Conservation (phyloP, 2,113 vertebrate genomes). For the Echinops telfairi region DNA sequence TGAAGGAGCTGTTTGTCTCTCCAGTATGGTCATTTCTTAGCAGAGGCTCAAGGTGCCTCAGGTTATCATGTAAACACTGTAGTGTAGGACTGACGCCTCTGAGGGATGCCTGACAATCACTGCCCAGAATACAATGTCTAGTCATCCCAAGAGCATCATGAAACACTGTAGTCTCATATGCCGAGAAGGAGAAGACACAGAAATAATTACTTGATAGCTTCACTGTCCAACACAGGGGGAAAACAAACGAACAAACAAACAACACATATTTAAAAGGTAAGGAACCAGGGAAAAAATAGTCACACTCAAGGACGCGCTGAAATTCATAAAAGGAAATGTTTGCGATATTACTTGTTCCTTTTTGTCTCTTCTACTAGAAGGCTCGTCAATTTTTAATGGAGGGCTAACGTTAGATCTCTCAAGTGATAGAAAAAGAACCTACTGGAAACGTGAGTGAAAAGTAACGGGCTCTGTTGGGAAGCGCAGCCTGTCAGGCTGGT, state of each 20-base stretch:
- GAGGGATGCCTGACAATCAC: neutral
- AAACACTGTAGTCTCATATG: too few species aligned
- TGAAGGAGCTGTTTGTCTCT: neutral
- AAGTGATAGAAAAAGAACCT: too few species aligned
- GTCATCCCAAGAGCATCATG: too few species aligned
- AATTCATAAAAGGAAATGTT: neutral
- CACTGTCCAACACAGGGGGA: neutral
- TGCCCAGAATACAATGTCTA: neutral
- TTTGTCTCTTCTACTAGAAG: neutral
- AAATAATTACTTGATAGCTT: neutral
- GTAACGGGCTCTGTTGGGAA: too few species aligned
- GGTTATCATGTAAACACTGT: neutral
- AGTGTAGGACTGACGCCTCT: too few species aligned
- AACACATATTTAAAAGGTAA: neutral
- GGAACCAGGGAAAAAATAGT: too few species aligned
- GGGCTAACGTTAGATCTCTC: neutral
- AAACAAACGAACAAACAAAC: neutral
- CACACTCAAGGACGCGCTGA: neutral
- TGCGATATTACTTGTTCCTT: neutral
- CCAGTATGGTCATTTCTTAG: too few species aligned
- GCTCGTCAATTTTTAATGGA: neutral
- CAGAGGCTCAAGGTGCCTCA: neutral
- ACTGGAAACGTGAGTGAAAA: too few species aligned
- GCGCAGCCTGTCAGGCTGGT: too few species aligned
- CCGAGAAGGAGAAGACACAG: neutral